phyloP scores from a whole-genome alignment of 2,113 vertebrate genomes.

The Chlamydotis undulata region DNA sequence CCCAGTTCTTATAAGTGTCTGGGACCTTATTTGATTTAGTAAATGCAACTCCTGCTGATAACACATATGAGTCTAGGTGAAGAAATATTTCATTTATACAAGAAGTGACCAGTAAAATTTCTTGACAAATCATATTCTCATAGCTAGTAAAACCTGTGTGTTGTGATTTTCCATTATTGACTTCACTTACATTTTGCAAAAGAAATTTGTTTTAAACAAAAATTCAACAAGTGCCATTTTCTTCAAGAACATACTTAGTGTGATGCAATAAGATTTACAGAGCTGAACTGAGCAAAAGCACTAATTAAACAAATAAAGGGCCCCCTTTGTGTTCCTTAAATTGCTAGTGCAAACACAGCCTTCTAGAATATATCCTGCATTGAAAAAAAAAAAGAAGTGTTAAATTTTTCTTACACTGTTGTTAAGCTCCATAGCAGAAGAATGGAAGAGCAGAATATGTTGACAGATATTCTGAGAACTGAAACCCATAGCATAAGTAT shows the following conservation, averaged over 20 bases:
- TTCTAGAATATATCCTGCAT: not conserved
- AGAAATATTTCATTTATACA: not conserved
- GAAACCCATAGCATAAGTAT: not conserved
- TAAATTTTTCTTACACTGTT: not conserved
- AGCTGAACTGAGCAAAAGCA: not conserved
- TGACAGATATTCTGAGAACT: not conserved
- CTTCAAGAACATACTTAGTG: not conserved
- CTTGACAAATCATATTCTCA: not conserved
- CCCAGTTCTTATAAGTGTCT: not conserved
- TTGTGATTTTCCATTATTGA: not conserved
- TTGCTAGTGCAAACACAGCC: not conserved
- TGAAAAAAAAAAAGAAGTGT: not conserved
- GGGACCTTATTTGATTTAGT: not conserved
- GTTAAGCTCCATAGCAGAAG: not conserved
- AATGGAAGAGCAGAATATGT: not conserved
- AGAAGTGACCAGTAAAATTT: not conserved
- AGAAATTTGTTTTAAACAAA: not conserved
- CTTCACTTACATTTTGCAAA: not conserved
- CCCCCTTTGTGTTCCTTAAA: not conserved
- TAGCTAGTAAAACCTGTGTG: not conserved
- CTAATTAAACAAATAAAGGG: not conserved
- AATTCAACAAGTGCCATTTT: not conserved
- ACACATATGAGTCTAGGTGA: not conserved
- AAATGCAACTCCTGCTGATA: not conserved
- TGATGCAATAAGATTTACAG: not conserved